Base-by-base conservation (phyloP, 2,888 invertebrate species). In the Epirrita christyi region DNA sequence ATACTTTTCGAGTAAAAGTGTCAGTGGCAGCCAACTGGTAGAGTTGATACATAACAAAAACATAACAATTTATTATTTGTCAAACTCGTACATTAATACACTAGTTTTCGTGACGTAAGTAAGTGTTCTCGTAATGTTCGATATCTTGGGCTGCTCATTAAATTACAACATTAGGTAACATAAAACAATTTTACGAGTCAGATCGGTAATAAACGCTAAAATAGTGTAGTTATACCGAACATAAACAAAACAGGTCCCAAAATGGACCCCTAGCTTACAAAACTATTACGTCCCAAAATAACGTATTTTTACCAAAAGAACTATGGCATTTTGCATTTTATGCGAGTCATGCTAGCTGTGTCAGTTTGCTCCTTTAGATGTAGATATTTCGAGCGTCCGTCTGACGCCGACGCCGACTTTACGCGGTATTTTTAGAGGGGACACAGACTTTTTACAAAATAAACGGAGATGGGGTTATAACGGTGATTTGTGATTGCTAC, bases 361-460 rank as follows among this genome's bases (percentile, higher is more conserved):
- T 55, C 42, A 50, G 53, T 61, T 56, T 50, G 42, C 47, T 56
- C 50, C 57, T 61, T 79, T 78, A 71, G 63, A 59, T 63, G 70
- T 75, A 79, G 83, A 82, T 88, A 88, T 88, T 90, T 85, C 74
- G 73, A 80, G 83, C 76, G 66, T 63, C 68, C 77, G 81, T 32
- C 32, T 9, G 32, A 32, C 32, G 32, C 32, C 32, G 21, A 83
- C 87, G 88, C 85, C 83, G 81, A 78, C 85, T 81, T 78, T 72
- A 74, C 78, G 76, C 67, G 80, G 68, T 91, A 91, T 91, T 88
- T 91, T 86, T 91, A 90, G 90, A 83, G 78, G 79, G 76, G 85
- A 85, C 64, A 85, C 64, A 44, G 83, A 86, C 85, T 84, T 90
- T 88, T 88, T 88, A 89, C 86, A 88, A 89, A 90, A 89, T 87